Evolutionary conservation across 2,888 invertebrate genomes (phyloP).

Genomic region (Eupeodes latifasciatus): DNA sequence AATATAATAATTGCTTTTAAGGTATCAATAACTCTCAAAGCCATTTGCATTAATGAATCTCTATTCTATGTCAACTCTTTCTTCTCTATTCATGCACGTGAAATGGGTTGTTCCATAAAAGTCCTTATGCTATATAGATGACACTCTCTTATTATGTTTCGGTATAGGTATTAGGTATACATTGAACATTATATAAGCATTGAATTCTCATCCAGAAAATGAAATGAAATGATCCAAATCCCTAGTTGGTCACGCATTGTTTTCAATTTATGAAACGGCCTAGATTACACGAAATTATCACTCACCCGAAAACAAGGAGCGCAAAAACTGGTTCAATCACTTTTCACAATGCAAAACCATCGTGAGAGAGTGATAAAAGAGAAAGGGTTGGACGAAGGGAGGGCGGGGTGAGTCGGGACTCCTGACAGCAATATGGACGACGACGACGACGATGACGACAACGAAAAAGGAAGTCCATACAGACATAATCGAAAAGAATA

Average conservation of each 20-base stretch:
- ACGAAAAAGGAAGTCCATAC: slow-evolving; percentile 25
- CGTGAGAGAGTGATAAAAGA: background rate
- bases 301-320: slow-evolving; percentile 67
- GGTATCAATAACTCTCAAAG: background rate
- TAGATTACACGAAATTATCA: slow-evolving; percentile 74
- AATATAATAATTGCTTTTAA: slow-evolving; percentile 1
- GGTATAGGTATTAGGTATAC: background rate
- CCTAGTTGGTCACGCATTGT: slow-evolving; percentile 74
- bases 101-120: slow-evolving; percentile 10
- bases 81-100: slow-evolving; percentile 23
- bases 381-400: too few relatives aligned
- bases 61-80: slow-evolving; percentile 7
- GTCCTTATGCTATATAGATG: slow-evolving; percentile 1
- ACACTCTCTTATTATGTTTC: background rate
- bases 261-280: slow-evolving; percentile 60
- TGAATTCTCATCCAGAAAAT: slow-evolving; percentile 41
- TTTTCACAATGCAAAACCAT: slow-evolving; percentile 52
- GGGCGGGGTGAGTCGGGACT: background rate
- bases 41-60: slow-evolving; percentile 8
- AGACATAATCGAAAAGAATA: background rate
- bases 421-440: slow-evolving; percentile 34
- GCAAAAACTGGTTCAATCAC: slow-evolving; percentile 72
- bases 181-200: background rate
- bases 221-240: slow-evolving; percentile 50
- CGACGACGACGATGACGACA: slow-evolving; percentile 20